Evolutionary conservation across 2,888 invertebrate species (phyloP).

Genomic region (Vanessa cardui): DNA sequence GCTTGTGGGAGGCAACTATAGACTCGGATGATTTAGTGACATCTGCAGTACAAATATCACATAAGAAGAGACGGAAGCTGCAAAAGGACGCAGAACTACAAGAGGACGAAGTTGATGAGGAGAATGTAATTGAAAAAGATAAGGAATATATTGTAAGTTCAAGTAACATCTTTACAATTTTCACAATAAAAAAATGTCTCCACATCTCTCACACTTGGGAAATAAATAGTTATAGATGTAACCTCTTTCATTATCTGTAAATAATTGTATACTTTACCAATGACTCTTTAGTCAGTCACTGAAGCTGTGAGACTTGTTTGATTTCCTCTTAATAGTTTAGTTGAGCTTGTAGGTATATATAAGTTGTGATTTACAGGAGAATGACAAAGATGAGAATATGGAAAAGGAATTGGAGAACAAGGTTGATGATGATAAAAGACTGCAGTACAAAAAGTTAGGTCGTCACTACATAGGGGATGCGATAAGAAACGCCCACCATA

Average conservation of each 20-base stretch:
- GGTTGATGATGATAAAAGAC: slow-evolving; percentile 62
- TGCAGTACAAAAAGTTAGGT: slow-evolving; percentile 87
- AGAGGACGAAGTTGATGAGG: slow-evolving; percentile 86
- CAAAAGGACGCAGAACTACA: slow-evolving; percentile 80
- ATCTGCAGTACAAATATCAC: slow-evolving; percentile 75
- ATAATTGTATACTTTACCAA: too few species aligned
- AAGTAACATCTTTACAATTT: slow-evolving; percentile 33
- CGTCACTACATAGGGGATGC: slow-evolving; percentile 90
- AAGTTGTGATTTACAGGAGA: slow-evolving; percentile 53
- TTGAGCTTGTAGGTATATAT: slow-evolving; percentile 27
- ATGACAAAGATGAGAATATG: slow-evolving; percentile 70
- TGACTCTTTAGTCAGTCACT: too few species aligned
- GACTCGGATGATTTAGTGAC: slow-evolving; percentile 86
- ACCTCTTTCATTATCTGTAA: too few species aligned
- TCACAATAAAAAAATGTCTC: too few species aligned
- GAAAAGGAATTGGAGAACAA: slow-evolving; percentile 52
- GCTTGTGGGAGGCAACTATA: slow-evolving; percentile 93
- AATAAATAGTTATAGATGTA: too few species aligned
- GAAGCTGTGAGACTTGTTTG: too few species aligned
- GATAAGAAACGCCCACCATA: slow-evolving; percentile 83
- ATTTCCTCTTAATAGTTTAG: too few species aligned
- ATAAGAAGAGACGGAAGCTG: slow-evolving; percentile 72
- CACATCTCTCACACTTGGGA: too few species aligned
- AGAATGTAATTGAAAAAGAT: slow-evolving; percentile 82
- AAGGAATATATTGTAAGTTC: slow-evolving; percentile 69